These are phyloP conservation scores for Lucilia sericata DNA, from an alignment of 1,140 invertebrate genomes.

Conservation along the genomic window DNA sequence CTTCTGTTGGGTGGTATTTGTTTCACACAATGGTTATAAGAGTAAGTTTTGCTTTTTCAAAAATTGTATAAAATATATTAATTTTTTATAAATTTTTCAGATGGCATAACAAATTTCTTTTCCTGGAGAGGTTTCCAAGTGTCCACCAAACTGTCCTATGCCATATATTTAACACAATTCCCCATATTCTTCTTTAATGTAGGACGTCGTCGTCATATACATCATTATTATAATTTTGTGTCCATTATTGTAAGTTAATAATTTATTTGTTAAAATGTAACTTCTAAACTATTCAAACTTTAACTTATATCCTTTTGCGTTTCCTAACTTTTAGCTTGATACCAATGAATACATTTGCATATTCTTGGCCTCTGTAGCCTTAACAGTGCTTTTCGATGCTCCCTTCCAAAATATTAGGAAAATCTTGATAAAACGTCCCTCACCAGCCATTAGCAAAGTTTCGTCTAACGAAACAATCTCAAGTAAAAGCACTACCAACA, in stretches of 20 bases:
- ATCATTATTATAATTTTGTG: slow-evolving; percentile 72
- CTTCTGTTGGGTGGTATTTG: slow-evolving; percentile 76
- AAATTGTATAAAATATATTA: too few relatives aligned
- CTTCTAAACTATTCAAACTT: neutral
- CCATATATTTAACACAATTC: slow-evolving; percentile 77
- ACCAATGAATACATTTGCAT: slow-evolving; percentile 72
- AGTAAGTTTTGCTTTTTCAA: too few relatives aligned
- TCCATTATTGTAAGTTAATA: slow-evolving; percentile 69
- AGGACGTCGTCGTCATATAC: slow-evolving; percentile 71
- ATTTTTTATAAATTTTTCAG: slow-evolving; percentile 60
- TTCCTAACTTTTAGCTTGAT: slow-evolving; percentile 69
- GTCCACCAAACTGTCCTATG: slow-evolving; percentile 75
- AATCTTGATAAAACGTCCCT: slow-evolving; percentile 63
- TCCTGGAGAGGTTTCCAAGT: slow-evolving; percentile 75
- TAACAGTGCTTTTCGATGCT: slow-evolving; percentile 76
- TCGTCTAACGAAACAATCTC: neutral
- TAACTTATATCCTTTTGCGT: neutral
- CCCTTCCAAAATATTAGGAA: slow-evolving; percentile 79
- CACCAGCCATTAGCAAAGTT: slow-evolving; percentile 41
- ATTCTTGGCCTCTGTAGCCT: slow-evolving; percentile 71
- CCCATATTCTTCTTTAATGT: slow-evolving; percentile 78
- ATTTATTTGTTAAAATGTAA: neutral
- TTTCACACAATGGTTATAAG: slow-evolving; percentile 73
- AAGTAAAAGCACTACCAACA: neutral
- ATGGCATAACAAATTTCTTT: slow-evolving; percentile 69